These are phyloP conservation scores for Pararge aegeria DNA, from an alignment of 1,140 invertebrate genomes.

Conservation along the genomic window DNA sequence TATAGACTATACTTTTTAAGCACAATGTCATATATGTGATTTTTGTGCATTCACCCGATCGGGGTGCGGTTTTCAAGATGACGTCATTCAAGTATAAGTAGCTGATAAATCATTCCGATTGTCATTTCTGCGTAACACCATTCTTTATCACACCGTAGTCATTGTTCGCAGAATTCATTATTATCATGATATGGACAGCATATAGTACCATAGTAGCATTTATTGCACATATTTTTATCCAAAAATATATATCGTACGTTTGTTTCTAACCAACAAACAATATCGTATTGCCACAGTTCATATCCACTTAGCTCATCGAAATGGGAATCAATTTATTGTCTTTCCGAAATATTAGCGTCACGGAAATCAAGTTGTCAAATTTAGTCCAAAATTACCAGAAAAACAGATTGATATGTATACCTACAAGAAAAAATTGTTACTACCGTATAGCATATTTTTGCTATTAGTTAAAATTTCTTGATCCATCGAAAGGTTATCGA, in stretches of 20 bases:
- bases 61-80: too few relatives aligned
- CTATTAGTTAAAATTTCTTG: conserved; percentile 19
- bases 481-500: background rate
- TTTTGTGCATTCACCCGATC: too few relatives aligned
- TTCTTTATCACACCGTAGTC: too few relatives aligned
- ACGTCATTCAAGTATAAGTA: too few relatives aligned
- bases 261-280: background rate
- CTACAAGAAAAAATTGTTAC: conserved; percentile 35
- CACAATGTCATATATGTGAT: too few relatives aligned
- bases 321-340: conserved; percentile 25
- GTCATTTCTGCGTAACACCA: too few relatives aligned
- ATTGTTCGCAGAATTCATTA: too few relatives aligned
- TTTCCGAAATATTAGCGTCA: conserved; percentile 6
- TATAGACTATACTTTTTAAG: too few relatives aligned
- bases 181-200: background rate
- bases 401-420: conserved; percentile 40
- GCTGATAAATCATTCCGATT: too few relatives aligned
- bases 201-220: background rate
- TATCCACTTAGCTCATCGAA: conserved; percentile 9
- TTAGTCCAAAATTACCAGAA: background rate
- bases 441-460: conserved; percentile 24
- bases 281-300: background rate
- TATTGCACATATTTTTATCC: conserved; percentile 2
- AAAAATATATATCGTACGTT: background rate
- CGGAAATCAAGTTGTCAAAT: background rate